phyloP scores from a whole-genome alignment of 2,113 vertebrate genomes.

The Coreoperca whiteheadi region DNA sequence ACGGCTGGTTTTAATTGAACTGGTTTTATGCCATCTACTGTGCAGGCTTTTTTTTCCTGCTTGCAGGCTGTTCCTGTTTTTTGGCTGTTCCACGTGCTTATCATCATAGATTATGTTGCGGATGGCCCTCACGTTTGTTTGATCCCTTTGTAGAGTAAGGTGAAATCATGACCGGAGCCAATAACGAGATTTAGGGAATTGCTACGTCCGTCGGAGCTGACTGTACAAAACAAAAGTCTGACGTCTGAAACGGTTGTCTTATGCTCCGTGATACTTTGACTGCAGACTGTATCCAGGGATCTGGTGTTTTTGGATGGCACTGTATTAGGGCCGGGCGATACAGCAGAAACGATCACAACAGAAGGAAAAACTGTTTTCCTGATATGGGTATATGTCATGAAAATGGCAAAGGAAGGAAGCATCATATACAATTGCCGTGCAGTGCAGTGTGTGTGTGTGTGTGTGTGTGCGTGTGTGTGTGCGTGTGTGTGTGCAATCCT shows the following conservation, averaged over 20 bases:
- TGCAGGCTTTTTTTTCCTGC: background rate
- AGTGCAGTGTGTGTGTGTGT: background rate
- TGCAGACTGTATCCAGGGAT: background rate
- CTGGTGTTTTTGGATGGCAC: background rate
- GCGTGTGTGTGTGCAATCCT: background rate
- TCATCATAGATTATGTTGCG: background rate
- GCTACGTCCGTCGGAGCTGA: conserved; percentile 4
- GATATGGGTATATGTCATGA: background rate
- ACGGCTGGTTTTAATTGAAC: background rate
- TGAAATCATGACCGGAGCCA: conserved; percentile 29
- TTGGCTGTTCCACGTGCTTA: background rate
- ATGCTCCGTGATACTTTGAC: background rate
- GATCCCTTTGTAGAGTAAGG: conserved; percentile 27
- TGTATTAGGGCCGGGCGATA: background rate
- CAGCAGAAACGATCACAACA: background rate
- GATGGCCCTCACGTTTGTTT: background rate
- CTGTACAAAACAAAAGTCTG: conserved; percentile 8
- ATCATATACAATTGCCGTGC: no score
- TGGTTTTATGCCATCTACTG: background rate
- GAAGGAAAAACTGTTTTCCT: background rate
- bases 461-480: background rate
- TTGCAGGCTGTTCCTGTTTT: no score
- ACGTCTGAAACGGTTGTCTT: conserved; percentile 1
- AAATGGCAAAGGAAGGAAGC: background rate
- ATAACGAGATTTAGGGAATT: conserved; percentile 46